Evolutionary conservation across 2,113 vertebrate genomes (phyloP).

Genomic region (Bufo gargarizans): DNA sequence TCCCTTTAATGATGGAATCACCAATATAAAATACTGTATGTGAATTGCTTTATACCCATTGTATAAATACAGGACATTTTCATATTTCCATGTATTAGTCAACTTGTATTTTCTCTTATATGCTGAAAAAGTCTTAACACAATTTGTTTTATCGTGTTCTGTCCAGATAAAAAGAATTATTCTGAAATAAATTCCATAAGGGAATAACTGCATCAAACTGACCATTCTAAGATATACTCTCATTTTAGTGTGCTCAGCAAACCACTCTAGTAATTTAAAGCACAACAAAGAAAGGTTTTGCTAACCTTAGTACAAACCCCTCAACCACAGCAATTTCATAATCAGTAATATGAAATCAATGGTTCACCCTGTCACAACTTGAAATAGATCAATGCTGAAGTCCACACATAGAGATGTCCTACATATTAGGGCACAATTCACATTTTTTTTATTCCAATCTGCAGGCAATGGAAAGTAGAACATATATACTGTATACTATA

Average conservation of each 20-base stretch:
- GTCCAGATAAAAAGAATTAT: neutral
- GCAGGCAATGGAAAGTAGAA: neutral
- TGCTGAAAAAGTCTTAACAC: neutral
- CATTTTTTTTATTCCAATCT: neutral
- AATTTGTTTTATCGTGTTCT: neutral
- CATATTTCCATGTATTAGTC: neutral
- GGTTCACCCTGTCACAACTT: conserved; percentile 5
- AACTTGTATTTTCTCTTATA: neutral
- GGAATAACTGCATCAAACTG: conserved; percentile 23
- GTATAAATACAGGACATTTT: neutral
- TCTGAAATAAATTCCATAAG: conserved; percentile 9
- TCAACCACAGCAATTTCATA: conserved; percentile 10
- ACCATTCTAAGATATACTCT: conserved; percentile 4
- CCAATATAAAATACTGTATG: too few species aligned
- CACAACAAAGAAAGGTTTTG: conserved; percentile 34
- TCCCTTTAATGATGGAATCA: neutral
- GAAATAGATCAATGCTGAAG: conserved; percentile 20
- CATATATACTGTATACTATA: neutral
- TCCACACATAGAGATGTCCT: neutral
- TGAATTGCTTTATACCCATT: neutral
- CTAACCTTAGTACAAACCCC: conserved; percentile 42
- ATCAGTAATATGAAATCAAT: conserved; percentile 13
- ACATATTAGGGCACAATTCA: neutral
- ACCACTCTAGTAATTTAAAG: conserved; percentile 41
- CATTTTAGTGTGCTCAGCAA: conserved; percentile 37